Percentiles rank a stretch among this genome's conserved stretches.
These are phyloP conservation scores for Betta splendens DNA, from an alignment of 2,797 vertebrate genomes.

Conservation along the genomic window DNA sequence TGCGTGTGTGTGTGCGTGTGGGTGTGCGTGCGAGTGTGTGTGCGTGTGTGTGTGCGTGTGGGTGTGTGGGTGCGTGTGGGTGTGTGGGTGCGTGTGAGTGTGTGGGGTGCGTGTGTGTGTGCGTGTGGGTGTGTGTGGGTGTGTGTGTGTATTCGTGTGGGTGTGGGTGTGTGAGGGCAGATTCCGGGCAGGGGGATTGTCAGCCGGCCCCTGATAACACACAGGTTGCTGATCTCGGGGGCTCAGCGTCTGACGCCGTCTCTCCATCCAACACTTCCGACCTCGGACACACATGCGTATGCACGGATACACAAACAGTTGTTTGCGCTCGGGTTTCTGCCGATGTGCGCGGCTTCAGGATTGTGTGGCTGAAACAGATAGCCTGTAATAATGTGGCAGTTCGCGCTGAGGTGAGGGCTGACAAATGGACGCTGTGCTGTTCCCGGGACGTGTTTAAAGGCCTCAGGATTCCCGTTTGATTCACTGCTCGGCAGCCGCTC, in stretches of 20 bases:
- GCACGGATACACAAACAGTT: slow-evolving; percentile 54
- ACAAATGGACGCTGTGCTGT: slow-evolving; percentile 62
- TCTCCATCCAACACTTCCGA: slow-evolving; percentile 64
- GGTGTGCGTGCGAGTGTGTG: slow-evolving; percentile 21
- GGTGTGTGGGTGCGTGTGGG: too few relatives aligned
- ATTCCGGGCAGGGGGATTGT: slow-evolving; percentile 64
- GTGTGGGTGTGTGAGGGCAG: slow-evolving; percentile 52
- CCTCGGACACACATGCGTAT: slow-evolving; percentile 33
- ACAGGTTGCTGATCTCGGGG: slow-evolving; percentile 75
- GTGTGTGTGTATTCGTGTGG: too few relatives aligned
- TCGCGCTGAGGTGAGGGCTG: slow-evolving; percentile 60
- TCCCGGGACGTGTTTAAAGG: slow-evolving; percentile 35
- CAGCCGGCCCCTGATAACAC: slow-evolving; percentile 67
- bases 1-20: too few relatives aligned
- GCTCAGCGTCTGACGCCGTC: slow-evolving; percentile 65
- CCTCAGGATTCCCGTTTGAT: slow-evolving; percentile 54
- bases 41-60: slow-evolving; percentile 14
- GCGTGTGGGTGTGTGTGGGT: too few relatives aligned
- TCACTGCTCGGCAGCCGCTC: slow-evolving; percentile 56
- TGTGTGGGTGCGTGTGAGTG: too few relatives aligned
- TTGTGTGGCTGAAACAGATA: slow-evolving; percentile 64
- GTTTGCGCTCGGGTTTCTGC: slow-evolving; percentile 62
- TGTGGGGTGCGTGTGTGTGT: too few relatives aligned
- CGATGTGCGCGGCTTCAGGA: slow-evolving; percentile 33
- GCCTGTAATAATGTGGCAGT: slow-evolving; percentile 65